A percentile compares a stretch with the other conserved stretches of the same genome.
Conservation (phyloP, 2,797 vertebrate species). For the Sebastes hubbsi region DNA sequence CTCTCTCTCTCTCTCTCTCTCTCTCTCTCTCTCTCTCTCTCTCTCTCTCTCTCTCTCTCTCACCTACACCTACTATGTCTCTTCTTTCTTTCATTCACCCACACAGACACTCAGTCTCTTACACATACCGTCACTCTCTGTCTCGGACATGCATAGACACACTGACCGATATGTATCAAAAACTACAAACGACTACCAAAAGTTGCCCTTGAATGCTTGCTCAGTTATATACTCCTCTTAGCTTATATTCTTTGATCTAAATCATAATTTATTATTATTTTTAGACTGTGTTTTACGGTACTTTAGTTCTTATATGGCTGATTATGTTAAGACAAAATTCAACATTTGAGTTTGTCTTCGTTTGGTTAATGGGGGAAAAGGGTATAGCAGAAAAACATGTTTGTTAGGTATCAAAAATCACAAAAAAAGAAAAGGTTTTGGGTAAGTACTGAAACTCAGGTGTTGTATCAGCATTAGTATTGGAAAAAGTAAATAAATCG, state of each 20-base stretch:
- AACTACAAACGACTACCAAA: not conserved
- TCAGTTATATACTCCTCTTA: not conserved
- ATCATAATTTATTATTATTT: not conserved
- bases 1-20: slow-evolving; percentile 13
- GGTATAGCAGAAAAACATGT: not conserved
- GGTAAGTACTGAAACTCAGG: not conserved
- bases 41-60: slow-evolving; percentile 9
- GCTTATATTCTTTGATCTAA: not conserved
- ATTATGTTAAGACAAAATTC: not conserved
- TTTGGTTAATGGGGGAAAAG: not conserved
- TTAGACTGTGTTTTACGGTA: not conserved
- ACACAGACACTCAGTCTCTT: not conserved
- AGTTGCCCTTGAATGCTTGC: not conserved
- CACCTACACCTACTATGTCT: not conserved
- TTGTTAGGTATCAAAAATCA: not conserved
- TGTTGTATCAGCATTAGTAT: not conserved
- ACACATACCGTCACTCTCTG: not conserved
- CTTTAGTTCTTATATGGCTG: not conserved
- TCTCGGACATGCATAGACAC: not conserved
- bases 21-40: slow-evolving; percentile 14
- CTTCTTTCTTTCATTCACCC: not conserved
- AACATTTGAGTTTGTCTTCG: not conserved
- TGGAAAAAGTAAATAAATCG: too few relatives aligned
- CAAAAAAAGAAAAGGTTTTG: not conserved
- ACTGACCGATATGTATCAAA: not conserved